Evolutionary conservation across 2,797 vertebrate species (phyloP).

Genomic region (Lycodopsis pacificus): DNA sequence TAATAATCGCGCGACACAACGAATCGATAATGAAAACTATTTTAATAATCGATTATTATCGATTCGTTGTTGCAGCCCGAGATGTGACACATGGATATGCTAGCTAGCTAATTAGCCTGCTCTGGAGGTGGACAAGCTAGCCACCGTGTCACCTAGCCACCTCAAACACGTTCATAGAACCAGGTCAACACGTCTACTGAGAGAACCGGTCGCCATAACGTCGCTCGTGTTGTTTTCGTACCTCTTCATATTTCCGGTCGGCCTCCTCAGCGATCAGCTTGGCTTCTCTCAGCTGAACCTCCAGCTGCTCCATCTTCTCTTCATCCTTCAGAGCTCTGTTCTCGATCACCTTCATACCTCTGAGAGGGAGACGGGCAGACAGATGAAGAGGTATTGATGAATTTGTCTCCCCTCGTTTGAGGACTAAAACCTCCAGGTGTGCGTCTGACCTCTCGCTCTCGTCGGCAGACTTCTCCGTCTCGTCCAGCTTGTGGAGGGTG

Average conservation of each 20-base stretch:
- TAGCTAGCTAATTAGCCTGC: too few relatives aligned
- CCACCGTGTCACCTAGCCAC: too few relatives aligned
- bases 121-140: too few relatives aligned
- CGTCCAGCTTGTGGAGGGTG: slow-evolving; percentile 90
- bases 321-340: slow-evolving; percentile 95
- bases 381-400: neutral
- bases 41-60: too few relatives aligned
- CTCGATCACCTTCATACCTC: slow-evolving; percentile 97
- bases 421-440: neutral
- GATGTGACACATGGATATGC: too few relatives aligned
- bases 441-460: slow-evolving; percentile 88
- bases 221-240: slow-evolving; percentile 42
- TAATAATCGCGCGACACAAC: too few relatives aligned
- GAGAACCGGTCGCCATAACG: too few relatives aligned
- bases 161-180: too few relatives aligned
- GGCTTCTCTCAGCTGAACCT: slow-evolving; percentile 94
- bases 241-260: slow-evolving; percentile 95
- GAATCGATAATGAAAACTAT: too few relatives aligned
- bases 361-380: slow-evolving; percentile 45
- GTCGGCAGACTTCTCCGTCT: slow-evolving; percentile 91
- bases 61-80: too few relatives aligned
- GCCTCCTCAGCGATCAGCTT: slow-evolving; percentile 96
- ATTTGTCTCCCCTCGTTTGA: neutral
- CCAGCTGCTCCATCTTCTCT: slow-evolving; percentile 95
- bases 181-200: too few relatives aligned